Percentiles rank a stretch among this genome's conserved stretches.
phyloP scores from a whole-genome alignment of 2,797 vertebrate species.

The Urosaurus nigricauda region DNA sequence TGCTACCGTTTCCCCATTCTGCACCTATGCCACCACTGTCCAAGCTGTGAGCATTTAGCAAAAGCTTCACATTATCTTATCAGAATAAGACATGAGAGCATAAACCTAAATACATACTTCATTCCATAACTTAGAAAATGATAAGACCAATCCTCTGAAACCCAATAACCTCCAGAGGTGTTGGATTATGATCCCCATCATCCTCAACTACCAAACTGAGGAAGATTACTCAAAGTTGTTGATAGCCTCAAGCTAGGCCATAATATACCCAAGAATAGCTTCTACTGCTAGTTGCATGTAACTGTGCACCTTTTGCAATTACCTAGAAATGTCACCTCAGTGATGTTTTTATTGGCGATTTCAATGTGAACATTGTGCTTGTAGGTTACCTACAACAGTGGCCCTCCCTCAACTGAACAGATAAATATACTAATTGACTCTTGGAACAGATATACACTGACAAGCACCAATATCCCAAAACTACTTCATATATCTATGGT shows the following conservation, averaged over 20 bases:
- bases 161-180: not conserved
- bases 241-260: conserved; percentile 45
- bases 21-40: not conserved
- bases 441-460: not conserved
- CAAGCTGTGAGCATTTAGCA: not conserved
- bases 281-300: not conserved
- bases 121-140: not conserved
- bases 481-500: no score
- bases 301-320: not conserved
- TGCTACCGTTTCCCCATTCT: not conserved
- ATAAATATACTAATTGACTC: not conserved
- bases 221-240: not conserved
- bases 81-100: not conserved
- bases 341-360: not conserved
- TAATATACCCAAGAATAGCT: not conserved
- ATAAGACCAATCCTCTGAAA: not conserved
- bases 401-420: not conserved
- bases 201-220: not conserved
- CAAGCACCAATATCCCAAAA: not conserved
- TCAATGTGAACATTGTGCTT: not conserved
- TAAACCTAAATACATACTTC: not conserved
- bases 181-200: not conserved
- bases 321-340: no score
- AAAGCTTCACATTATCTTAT: not conserved
- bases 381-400: not conserved